Percentiles rank a stretch among this genome's conserved stretches.
These are phyloP conservation scores for Epizoanthus fatuus DNA, from an alignment of 92 coral and sea anemone genomes.

Conservation along the genomic window DNA sequence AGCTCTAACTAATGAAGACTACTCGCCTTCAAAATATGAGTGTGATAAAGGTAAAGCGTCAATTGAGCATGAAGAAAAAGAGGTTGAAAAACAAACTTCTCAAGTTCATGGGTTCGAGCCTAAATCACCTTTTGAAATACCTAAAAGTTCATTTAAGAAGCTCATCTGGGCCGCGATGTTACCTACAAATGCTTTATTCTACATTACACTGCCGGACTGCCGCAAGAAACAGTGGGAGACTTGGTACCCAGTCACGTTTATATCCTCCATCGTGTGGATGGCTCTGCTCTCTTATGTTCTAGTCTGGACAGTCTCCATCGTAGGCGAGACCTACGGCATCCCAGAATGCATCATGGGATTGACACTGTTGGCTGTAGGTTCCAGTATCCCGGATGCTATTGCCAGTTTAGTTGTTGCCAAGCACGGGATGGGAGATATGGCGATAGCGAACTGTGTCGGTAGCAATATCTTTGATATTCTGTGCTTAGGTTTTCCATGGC, in stretches of 20 bases:
- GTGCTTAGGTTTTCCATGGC: conserved; percentile 97
- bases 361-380: conserved; percentile 97
- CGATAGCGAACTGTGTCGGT: conserved; percentile 97
- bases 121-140: conserved; percentile 80
- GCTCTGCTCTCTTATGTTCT: conserved; percentile 90
- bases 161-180: conserved; percentile 87
- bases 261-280: conserved; percentile 97
- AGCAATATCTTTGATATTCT: conserved; percentile 97
- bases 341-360: conserved; percentile 99
- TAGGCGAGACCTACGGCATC: conserved; percentile 97
- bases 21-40: neutral
- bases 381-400: conserved; percentile 99
- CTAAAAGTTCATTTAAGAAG: conserved; percentile 69
- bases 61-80: conserved; percentile 1
- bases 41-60: neutral
- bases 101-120: conserved; percentile 82
- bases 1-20: neutral
- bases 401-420: conserved; percentile 97
- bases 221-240: conserved; percentile 90
- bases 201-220: conserved; percentile 95
- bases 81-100: conserved; percentile 34
- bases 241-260: conserved; percentile 95
- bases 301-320: conserved; percentile 98
- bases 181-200: conserved; percentile 83
- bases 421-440: conserved; percentile 99